Evolutionary conservation across 2,113 vertebrate species (phyloP).

Genomic region (Dicerorhinus sumatrensis): DNA sequence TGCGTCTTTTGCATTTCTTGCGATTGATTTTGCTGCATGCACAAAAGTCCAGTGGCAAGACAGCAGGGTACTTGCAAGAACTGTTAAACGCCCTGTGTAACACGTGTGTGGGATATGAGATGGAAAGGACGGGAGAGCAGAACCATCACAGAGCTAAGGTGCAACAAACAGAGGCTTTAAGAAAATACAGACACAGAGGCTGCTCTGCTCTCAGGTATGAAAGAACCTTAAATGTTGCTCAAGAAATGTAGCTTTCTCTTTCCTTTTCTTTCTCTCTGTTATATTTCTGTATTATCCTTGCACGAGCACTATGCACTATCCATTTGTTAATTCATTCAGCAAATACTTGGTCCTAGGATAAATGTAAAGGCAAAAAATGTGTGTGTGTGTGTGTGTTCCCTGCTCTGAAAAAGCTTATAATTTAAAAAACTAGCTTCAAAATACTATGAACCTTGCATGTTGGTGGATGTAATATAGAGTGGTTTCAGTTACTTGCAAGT

Average conservation of each 20-base stretch:
- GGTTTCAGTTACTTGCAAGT: background rate
- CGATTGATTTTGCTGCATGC: rapidly evolving
- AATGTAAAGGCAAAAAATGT: background rate
- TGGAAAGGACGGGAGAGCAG: background rate
- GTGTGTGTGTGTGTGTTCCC: background rate
- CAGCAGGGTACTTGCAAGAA: background rate
- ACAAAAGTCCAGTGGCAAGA: background rate
- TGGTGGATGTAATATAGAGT: no score
- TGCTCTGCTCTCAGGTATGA: background rate
- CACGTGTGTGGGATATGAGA: rapidly evolving
- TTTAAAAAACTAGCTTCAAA: background rate
- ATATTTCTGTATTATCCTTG: no score
- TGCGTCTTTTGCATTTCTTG: background rate
- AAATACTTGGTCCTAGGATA: background rate
- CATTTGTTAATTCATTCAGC: background rate
- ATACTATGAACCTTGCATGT: background rate
- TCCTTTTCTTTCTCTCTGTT: background rate
- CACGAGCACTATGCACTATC: no score
- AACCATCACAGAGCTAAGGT: background rate
- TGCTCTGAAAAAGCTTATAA: background rate
- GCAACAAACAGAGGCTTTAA: background rate
- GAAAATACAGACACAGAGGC: background rate
- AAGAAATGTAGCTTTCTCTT: background rate
- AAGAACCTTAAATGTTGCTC: background rate
- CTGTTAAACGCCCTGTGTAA: rapidly evolving